A percentile compares a stretch with the other conserved stretches of the same genome.
Conservation (phyloP, 2,113 vertebrate species). For the Larimichthys polyactis region DNA sequence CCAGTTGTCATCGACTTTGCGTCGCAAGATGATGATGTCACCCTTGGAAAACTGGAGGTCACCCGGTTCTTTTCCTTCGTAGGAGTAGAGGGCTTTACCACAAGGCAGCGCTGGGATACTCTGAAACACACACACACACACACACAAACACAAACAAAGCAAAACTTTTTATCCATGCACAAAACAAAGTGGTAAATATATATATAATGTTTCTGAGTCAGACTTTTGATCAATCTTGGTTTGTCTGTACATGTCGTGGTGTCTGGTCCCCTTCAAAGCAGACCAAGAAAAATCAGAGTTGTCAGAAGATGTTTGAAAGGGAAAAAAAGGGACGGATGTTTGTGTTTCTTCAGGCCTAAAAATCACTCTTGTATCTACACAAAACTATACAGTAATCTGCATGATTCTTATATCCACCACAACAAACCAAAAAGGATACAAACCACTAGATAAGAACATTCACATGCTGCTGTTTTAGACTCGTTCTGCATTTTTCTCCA, state of each 20-base stretch:
- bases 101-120: constrained; percentile 92
- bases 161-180: background rate
- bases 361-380: background rate
- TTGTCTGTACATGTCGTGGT: background rate
- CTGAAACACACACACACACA: constrained; percentile 76
- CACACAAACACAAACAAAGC: background rate
- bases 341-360: background rate
- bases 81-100: constrained; percentile 95
- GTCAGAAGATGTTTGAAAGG: no score
- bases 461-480: constrained; percentile 2
- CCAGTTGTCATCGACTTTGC: constrained; percentile 97
- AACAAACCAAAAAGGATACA: background rate
- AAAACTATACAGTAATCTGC: background rate
- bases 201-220: background rate
- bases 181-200: constrained; percentile 4
- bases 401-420: background rate
- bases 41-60: constrained; percentile 97
- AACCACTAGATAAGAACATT: background rate
- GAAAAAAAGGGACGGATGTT: background rate
- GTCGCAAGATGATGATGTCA: constrained; percentile 94
- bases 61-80: constrained; percentile 95
- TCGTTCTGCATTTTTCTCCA: background rate
- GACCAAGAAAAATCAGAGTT: no score
- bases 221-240: background rate
- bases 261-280: background rate